Evolutionary conservation across 2,888 invertebrate genomes (phyloP).

Genomic region (Leuctra nigra): DNA sequence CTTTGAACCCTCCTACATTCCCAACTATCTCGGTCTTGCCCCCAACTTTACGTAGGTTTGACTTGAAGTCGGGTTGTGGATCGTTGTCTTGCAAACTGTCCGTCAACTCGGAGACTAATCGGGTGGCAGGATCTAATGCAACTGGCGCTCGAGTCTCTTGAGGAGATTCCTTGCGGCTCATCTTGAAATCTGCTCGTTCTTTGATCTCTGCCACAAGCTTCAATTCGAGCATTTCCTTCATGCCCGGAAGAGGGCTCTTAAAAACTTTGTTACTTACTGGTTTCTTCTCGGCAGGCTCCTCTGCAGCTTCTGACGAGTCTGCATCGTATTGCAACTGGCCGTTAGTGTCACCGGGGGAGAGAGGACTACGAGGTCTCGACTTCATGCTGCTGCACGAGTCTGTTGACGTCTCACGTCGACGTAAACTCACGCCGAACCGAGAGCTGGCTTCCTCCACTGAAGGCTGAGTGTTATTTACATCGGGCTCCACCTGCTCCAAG

Average conservation of each 20-base stretch:
- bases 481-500: constrained; percentile 16
- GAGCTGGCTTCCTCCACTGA: constrained; percentile 60
- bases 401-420: constrained; percentile 53
- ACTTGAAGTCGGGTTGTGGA: constrained; percentile 30
- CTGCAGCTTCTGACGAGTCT: not conserved
- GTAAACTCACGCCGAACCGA: constrained; percentile 61
- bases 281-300: not conserved
- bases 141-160: constrained; percentile 33
- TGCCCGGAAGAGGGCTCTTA: constrained; percentile 48
- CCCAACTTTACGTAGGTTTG: constrained; percentile 26
- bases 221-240: constrained; percentile 77
- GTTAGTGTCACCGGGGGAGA: constrained; percentile 31
- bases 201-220: constrained; percentile 79
- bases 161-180: constrained; percentile 40
- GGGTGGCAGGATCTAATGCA: constrained; percentile 65
- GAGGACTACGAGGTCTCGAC: constrained; percentile 41
- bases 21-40: constrained; percentile 34
- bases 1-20: constrained; percentile 34
- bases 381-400: constrained; percentile 52
- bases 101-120: constrained; percentile 76
- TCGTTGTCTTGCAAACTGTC: constrained; percentile 62
- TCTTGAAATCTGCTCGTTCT: constrained; percentile 63
- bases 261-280: constrained; percentile 34
- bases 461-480: constrained; percentile 11
- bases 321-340: not conserved